Evolutionary conservation across 2,888 invertebrate species (phyloP).

Genomic region (Argyra leucocephala): DNA sequence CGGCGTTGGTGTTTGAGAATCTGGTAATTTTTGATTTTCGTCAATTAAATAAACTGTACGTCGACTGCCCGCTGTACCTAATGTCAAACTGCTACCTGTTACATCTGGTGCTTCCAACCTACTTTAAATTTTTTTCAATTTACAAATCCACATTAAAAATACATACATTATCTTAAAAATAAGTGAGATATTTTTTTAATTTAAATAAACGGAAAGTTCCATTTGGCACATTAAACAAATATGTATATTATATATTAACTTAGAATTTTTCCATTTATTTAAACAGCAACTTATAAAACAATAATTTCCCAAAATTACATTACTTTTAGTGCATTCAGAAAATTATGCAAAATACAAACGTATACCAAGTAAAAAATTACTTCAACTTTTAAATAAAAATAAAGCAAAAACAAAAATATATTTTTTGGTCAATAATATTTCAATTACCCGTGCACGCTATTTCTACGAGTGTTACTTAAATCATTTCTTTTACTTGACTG

Average conservation of each 20-base stretch:
- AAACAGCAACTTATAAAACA: too few species aligned
- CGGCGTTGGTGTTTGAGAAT: conserved; percentile 36
- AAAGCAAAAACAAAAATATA: background rate
- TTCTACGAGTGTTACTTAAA: conserved; percentile 47
- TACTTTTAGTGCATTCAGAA: too few species aligned
- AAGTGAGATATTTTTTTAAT: conserved; percentile 7
- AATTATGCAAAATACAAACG: too few species aligned
- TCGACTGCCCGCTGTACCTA: conserved; percentile 72
- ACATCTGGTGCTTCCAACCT: conserved; percentile 43
- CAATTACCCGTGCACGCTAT: conserved; percentile 52
- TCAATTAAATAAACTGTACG: conserved; percentile 73
- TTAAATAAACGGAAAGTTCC: background rate
- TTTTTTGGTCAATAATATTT: conserved; percentile 10
- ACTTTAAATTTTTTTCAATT: conserved; percentile 21
- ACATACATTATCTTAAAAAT: background rate
- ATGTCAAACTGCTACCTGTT: conserved; percentile 50
- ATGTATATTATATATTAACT: too few species aligned
- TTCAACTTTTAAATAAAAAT: background rate
- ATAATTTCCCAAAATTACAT: too few species aligned
- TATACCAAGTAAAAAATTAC: too few species aligned
- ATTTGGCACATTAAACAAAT: too few species aligned
- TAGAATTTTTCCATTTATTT: too few species aligned
- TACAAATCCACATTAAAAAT: conserved; percentile 8
- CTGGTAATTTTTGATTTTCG: conserved; percentile 49
- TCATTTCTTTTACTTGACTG: conserved; percentile 45